Conservation (phyloP, 2,113 vertebrate species). For the Brachyistius frenatus region DNA sequence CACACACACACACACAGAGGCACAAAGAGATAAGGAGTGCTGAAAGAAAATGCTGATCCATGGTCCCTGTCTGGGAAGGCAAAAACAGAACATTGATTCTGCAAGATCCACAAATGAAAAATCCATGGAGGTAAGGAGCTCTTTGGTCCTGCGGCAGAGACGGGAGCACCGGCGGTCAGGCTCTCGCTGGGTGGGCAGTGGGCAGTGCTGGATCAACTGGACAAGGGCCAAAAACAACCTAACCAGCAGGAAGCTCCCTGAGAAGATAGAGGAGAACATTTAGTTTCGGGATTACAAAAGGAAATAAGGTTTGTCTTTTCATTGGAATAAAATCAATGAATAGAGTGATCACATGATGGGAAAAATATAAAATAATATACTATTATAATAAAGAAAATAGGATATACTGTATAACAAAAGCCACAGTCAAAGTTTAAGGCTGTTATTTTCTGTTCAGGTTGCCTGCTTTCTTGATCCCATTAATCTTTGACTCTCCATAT, state of each 20-base stretch:
- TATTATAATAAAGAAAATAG: not conserved
- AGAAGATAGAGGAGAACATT: conserved; percentile 14
- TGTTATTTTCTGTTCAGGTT: conserved; percentile 12
- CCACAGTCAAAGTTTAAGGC: not conserved
- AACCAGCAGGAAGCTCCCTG: conserved; percentile 40
- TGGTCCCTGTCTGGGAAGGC: conserved; percentile 74
- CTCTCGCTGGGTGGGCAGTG: conserved; percentile 51
- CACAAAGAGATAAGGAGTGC: conserved; percentile 48
- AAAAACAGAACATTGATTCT: conserved; percentile 85
- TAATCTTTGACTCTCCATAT: conserved; percentile 39
- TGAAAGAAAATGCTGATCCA: conserved; percentile 80
- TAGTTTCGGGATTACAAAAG: not conserved
- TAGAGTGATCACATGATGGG: not conserved
- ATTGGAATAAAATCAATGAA: not conserved
- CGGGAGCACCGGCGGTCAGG: conserved; percentile 68
- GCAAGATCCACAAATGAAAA: conserved; percentile 86
- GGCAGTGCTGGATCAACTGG: conserved; percentile 52
- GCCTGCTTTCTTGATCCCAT: conserved; percentile 32
- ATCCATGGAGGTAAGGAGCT: conserved; percentile 82
- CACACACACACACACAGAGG: conserved; percentile 38
- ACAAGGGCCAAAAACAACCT: conserved; percentile 56
- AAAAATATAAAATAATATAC: not conserved
- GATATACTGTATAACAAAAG: not conserved
- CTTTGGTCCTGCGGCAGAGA: conserved; percentile 72
- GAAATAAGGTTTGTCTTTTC: not conserved